phyloP scores from a whole-genome alignment of 2,888 invertebrate species.

The Euzetes globulus region DNA sequence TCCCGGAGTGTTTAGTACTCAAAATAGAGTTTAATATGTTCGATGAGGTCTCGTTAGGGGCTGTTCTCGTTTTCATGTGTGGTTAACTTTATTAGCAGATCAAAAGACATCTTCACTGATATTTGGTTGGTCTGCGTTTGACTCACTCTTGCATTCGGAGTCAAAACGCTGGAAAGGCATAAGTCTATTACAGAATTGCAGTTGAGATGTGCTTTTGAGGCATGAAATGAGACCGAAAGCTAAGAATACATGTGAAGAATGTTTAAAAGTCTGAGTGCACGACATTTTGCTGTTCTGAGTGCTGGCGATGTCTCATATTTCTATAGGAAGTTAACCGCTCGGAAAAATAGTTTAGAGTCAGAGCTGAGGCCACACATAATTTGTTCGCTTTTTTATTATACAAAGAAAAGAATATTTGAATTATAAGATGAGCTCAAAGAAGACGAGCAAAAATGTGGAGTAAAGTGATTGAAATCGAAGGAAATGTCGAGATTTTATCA shows the following conservation, averaged over 20 bases:
- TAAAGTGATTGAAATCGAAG: background rate
- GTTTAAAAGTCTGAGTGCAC: background rate
- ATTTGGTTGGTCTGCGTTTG: background rate
- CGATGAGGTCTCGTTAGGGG: constrained; percentile 11
- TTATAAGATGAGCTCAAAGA: background rate
- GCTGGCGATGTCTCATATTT: constrained; percentile 18
- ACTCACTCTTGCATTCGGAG: background rate
- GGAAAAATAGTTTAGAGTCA: background rate
- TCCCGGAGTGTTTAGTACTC: background rate
- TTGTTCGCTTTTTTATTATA: background rate
- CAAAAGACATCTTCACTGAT: background rate
- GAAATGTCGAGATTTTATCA: constrained; percentile 20
- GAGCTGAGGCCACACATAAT: background rate
- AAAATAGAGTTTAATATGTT: background rate
- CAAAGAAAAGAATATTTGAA: background rate
- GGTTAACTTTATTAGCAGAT: constrained; percentile 20
- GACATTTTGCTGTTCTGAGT: background rate
- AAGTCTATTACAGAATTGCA: background rate
- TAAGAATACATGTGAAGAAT: constrained; percentile 2
- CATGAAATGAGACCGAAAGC: constrained; percentile 11
- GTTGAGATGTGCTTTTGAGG: constrained; percentile 4
- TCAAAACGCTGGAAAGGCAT: too few relatives aligned
- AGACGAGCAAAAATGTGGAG: background rate
- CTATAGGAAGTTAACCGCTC: constrained; percentile 7
- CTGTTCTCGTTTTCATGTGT: constrained; percentile 8